Conservation (phyloP, 2,888 invertebrate genomes). For the Oxycera nigricornis region DNA sequence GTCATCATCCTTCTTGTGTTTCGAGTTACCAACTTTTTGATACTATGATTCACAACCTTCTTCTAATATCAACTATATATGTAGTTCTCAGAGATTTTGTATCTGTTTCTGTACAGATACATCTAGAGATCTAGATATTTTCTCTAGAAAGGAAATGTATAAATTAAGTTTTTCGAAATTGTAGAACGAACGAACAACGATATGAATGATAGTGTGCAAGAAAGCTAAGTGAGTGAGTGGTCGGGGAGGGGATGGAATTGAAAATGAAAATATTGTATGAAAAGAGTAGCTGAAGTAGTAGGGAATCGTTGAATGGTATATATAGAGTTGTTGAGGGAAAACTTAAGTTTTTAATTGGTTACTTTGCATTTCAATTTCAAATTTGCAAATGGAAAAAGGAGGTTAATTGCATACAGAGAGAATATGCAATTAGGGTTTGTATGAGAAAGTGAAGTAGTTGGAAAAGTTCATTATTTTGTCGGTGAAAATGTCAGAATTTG, state of each 20-base stretch:
- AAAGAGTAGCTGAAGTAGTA: neutral
- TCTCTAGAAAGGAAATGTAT: constrained; percentile 16
- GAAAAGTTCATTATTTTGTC: constrained; percentile 6
- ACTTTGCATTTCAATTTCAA: constrained; percentile 38
- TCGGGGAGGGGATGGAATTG: neutral
- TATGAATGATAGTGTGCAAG: constrained; percentile 6
- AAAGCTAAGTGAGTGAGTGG: neutral
- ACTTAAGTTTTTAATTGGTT: constrained; percentile 36
- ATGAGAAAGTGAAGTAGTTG: neutral
- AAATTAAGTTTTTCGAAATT: constrained; percentile 20
- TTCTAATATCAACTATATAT: neutral
- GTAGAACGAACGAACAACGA: constrained; percentile 2
- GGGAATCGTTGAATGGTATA: neutral
- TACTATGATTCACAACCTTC: neutral
- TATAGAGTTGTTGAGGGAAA: neutral
- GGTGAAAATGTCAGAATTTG: neutral
- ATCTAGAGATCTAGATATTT: neutral
- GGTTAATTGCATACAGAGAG: constrained; percentile 33
- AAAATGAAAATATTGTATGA: neutral
- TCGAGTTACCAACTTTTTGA: no score
- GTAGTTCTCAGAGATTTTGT: neutral
- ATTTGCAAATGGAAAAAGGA: constrained; percentile 23
- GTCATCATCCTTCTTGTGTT: neutral
- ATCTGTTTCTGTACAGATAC: neutral
- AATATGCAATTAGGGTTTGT: constrained; percentile 34